These are phyloP conservation scores for Vannuccia rotundouncinata DNA, from an alignment of 2,888 invertebrate species.

Conservation along the genomic window DNA sequence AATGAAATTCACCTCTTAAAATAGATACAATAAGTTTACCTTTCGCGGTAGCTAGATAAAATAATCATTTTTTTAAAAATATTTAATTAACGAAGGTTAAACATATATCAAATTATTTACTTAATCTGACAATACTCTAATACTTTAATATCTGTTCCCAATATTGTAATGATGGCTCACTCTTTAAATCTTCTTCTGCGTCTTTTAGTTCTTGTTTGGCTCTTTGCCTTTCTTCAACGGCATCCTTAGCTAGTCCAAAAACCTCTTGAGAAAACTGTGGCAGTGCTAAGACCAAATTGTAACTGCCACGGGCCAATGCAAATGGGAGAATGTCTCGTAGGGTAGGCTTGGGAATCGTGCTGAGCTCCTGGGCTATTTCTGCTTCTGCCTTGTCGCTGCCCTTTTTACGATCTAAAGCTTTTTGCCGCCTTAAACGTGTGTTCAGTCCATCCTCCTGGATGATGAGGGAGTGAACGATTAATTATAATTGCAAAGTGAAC, in stretches of 20 bases:
- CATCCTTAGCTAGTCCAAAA: not conserved
- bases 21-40: too few species aligned
- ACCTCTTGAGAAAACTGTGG: not conserved
- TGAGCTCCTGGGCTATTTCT: not conserved
- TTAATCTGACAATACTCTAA: too few species aligned
- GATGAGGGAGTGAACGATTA: not conserved
- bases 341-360: constrained; percentile 25
- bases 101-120: too few species aligned
- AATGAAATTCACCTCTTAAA: too few species aligned
- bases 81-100: too few species aligned
- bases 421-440: not conserved
- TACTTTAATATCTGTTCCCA: too few species aligned
- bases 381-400: constrained; percentile 2
- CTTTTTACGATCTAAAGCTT: constrained; percentile 25
- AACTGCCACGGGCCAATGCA: not conserved
- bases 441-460: constrained; percentile 1
- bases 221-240: not conserved
- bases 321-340: constrained; percentile 15
- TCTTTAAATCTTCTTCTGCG: not conserved
- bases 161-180: too few species aligned
- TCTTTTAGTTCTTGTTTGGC: not conserved
- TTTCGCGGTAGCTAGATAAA: too few species aligned
- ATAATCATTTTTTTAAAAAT: too few species aligned
- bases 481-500: too few species aligned
- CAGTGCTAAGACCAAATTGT: not conserved